A percentile compares a stretch with the other conserved stretches of the same genome.
Evolutionary conservation across 2,113 vertebrate species (phyloP).

Genomic region (Aphyosemion australe): DNA sequence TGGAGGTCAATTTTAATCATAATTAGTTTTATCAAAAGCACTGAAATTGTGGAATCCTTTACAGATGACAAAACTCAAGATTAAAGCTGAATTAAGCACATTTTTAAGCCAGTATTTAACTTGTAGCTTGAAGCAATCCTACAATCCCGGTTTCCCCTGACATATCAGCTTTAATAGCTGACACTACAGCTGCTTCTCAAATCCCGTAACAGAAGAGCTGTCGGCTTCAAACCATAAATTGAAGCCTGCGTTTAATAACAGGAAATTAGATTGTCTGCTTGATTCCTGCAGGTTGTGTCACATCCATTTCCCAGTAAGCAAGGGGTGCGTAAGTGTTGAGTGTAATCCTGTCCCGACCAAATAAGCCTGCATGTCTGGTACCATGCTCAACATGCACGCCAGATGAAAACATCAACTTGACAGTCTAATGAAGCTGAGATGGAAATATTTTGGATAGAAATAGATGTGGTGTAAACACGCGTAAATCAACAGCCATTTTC

Average conservation of each 20-base stretch:
- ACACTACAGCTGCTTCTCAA: constrained; percentile 34
- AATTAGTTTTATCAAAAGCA: too few relatives aligned
- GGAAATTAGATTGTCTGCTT: constrained; percentile 50
- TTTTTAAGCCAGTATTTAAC: constrained; percentile 12
- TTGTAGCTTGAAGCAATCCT: constrained; percentile 5
- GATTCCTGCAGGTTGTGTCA: constrained; percentile 43
- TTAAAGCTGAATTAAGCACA: constrained; percentile 4
- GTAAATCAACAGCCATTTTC: constrained; percentile 1
- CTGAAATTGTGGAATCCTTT: too few relatives aligned
- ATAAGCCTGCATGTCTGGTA: constrained; percentile 17
- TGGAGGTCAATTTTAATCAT: too few relatives aligned
- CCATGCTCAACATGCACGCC: constrained; percentile 41
- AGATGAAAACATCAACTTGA: constrained; percentile 42
- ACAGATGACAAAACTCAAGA: constrained; percentile 2
- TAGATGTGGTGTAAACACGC: constrained; percentile 11
- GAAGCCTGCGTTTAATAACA: constrained; percentile 53
- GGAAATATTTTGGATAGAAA: constrained; percentile 35
- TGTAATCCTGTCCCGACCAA: constrained; percentile 23
- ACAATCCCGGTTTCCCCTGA: constrained; percentile 9
- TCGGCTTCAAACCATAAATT: constrained; percentile 43
- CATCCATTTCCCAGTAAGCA: constrained; percentile 43
- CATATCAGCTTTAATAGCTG: constrained; percentile 30
- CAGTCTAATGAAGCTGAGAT: constrained; percentile 41
- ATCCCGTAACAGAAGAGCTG: constrained; percentile 27
- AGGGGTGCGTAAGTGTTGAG: constrained; percentile 15